These are phyloP conservation scores for Sphyrna mokarran DNA, from an alignment of 2,113 vertebrate species.

Conservation along the genomic window DNA sequence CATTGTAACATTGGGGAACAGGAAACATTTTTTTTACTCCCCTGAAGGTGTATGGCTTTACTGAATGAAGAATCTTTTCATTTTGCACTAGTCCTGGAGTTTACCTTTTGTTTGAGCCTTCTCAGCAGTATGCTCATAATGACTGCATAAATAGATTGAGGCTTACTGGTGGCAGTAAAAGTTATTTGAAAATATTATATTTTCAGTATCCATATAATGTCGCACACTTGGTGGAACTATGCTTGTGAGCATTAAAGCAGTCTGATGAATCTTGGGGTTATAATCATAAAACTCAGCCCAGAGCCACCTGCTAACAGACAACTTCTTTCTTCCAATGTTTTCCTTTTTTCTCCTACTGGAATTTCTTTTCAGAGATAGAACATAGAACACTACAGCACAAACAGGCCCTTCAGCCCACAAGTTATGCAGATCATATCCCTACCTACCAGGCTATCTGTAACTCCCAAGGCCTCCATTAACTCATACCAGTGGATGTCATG, in stretches of 20 bases:
- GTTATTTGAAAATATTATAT: neutral
- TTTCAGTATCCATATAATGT: neutral
- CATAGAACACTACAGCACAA: too few relatives aligned
- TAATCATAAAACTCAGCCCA: too few relatives aligned
- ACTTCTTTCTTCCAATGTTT: neutral
- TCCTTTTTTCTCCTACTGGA: neutral
- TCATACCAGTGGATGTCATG: neutral
- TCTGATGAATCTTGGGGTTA: neutral
- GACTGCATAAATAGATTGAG: neutral
- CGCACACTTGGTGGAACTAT: neutral
- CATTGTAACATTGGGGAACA: neutral
- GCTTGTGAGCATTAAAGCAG: neutral
- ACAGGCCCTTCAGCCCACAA: too few relatives aligned
- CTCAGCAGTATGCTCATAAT: neutral
- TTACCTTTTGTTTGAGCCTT: neutral
- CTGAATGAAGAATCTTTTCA: neutral
- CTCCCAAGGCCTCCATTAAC: neutral
- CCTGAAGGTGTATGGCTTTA: neutral
- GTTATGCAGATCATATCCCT: too few relatives aligned
- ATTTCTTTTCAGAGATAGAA: neutral
- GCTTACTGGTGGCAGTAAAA: neutral
- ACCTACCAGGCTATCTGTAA: too few relatives aligned
- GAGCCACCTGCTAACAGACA: neutral
- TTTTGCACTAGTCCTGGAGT: neutral
- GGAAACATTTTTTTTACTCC: neutral